Evolutionary conservation across 2,888 invertebrate genomes (phyloP).

Genomic region (Nymphalis urticae): DNA sequence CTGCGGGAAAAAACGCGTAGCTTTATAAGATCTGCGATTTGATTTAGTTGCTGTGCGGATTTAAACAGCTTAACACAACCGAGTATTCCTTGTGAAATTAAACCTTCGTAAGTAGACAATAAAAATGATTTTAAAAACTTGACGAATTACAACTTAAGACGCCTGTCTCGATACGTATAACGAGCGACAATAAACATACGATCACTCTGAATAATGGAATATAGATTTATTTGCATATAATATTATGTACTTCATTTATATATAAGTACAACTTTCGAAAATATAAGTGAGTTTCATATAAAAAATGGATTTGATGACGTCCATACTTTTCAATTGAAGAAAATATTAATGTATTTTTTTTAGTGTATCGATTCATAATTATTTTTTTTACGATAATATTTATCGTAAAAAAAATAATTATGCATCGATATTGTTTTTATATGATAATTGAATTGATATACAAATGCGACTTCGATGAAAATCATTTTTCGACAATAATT

Average conservation of each 20-base stretch:
- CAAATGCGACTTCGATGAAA: background rate
- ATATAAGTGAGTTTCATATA: constrained; percentile 25
- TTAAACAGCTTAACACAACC: too few relatives aligned
- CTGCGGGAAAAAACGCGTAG: background rate
- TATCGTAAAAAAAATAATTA: too few relatives aligned
- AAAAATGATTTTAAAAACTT: constrained; percentile 70
- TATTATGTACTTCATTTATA: constrained; percentile 73
- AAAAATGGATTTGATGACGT: constrained; percentile 18
- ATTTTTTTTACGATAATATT: background rate
- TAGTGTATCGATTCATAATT: background rate
- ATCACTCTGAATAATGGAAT: constrained; percentile 71
- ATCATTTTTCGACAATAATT: constrained; percentile 8
- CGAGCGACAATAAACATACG: constrained; percentile 71
- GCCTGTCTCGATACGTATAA: constrained; percentile 48
- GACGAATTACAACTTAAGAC: constrained; percentile 70
- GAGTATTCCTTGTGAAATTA: constrained; percentile 33
- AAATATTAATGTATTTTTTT: background rate
- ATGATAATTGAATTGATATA: background rate
- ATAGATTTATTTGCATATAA: constrained; percentile 67
- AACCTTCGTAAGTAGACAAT: constrained; percentile 47
- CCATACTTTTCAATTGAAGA: constrained; percentile 16
- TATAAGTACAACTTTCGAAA: constrained; percentile 47
- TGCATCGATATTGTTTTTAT: background rate
- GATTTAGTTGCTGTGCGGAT: too few relatives aligned
- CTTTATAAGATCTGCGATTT: too few relatives aligned